Conservation (phyloP, 2,113 vertebrate genomes). For the Malurus alboscapulatus region DNA sequence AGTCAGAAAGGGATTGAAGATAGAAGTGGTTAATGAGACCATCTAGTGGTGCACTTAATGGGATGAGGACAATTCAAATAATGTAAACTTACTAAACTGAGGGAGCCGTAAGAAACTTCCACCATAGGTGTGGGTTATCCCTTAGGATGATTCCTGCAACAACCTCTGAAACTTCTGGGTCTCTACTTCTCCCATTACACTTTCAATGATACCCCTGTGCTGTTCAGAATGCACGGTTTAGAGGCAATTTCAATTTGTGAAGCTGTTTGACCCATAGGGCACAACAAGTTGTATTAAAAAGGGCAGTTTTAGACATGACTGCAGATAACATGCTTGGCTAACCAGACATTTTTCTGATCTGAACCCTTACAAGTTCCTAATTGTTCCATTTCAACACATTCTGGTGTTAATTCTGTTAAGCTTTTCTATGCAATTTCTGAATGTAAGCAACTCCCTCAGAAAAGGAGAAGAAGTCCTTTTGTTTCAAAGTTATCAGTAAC, state of each 20-base stretch:
- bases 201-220: not conserved
- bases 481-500: not conserved
- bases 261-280: not conserved
- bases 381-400: not conserved
- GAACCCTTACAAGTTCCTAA: not conserved
- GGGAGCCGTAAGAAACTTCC: not conserved
- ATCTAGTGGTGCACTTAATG: not conserved
- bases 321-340: not conserved
- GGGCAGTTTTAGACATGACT: not conserved
- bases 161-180: not conserved
- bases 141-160: not conserved
- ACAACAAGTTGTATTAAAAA: not conserved
- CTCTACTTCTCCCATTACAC: not conserved
- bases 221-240: not conserved
- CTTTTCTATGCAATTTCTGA: not conserved
- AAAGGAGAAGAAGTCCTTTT: not conserved
- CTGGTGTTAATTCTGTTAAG: not conserved
- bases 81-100: not conserved
- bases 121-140: not conserved
- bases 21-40: not conserved
- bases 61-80: not conserved
- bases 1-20: not conserved
- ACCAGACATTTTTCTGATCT: not conserved
- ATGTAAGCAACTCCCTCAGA: not conserved
- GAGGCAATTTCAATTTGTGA: not conserved